Evolutionary conservation across 1,140 invertebrate species (phyloP), one percentile per base, ranked within the genome.

Genomic region (Drosophila albomicans): DNA sequence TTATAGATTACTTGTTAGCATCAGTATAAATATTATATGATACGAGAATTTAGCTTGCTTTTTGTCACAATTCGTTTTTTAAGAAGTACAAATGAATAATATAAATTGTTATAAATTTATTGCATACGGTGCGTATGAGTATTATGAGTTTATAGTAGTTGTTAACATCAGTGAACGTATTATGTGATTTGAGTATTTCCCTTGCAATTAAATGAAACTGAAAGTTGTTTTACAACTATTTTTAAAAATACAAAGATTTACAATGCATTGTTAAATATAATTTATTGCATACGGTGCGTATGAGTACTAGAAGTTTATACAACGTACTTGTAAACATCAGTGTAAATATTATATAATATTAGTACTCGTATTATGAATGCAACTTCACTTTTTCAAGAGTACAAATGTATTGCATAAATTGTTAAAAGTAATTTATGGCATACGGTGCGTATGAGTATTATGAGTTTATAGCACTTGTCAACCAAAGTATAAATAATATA

Each of bases 91-190:
- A 20, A 20, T 20, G 20, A 3, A 3, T 20, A 20, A 3, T 2
- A 20, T 3, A 3, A 20, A 20, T 20, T 20, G 20, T 20, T 20
- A 3, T 3, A 20, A 20, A 81, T 64, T 63, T 11, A 54, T 43
- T 43, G n/a, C 41, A 38, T 3, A 38, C 35, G 35, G 35, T 38
- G 20, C 66, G 78, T 76, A 81, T 81, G 72, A 58, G 72, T 68
- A 62, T 38, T 11, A 11, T 11, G 5, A 38, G 41, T 43, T 43
- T 43, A 43, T 43, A 43, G 41, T 13, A 63, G 30, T 13, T 51
- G 7, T 43, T 43, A 13, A 43, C 41, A 43, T 43, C 8, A 20
- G 45, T 5, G 25, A 25, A 16, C 6, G 5, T 48, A 25, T 35
- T 35, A 20, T 20, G 8, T 48, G 20, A 11, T 49, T 20, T 20